Evolutionary conservation across 2,888 invertebrate species (phyloP), one percentile per base, ranked within the genome.

Genomic region (Sminthurides aquaticus): DNA sequence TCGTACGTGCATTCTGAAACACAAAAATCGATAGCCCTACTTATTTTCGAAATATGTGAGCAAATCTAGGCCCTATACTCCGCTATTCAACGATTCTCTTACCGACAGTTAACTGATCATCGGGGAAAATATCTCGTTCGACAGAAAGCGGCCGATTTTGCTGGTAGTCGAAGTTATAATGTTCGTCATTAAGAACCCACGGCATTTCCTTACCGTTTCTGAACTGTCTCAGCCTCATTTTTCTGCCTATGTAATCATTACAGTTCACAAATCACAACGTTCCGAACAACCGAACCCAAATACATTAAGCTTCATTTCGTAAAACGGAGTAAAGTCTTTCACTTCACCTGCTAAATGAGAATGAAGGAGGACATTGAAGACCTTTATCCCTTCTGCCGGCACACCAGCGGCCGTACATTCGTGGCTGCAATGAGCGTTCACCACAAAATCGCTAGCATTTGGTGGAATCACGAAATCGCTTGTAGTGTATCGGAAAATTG

Each of bases 331-430:
- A n/a, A n/a, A n/a, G n/a, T n/a, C n/a, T n/a, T n/a, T n/a, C n/a
- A n/a, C n/a, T n/a, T 57, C 11, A 59, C 66, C 66, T 18, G 62
- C 28, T 11, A 66, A 55, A 59, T 66, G 66, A 1, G 66, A 58
- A 22, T 66, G 66, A 11, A 66, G 49, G n/a, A 66, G 49, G 20
- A 63, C 56, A 48, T 62, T 62, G 34, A 49, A 66, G 2, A 63
- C 49, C 3, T 54, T 58, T 1, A 66, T 43, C 28, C 66, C 66
- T 20, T 11, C 59, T 55, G 29, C 24, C 2, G 66, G 62, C n/a
- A 63, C 18, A 18, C 25, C 15, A 1, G 3, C 26, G 15, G 24
- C 26, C 15, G 66, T 66, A 22, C 66, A 66, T 26, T 52, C n/a
- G n/a, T 15, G 11, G 8, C 56, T 28, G 18, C n/a, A n/a, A n/a